Base-by-base conservation (phyloP, 2,888 invertebrate species). In the Hypomecis atomaria region DNA sequence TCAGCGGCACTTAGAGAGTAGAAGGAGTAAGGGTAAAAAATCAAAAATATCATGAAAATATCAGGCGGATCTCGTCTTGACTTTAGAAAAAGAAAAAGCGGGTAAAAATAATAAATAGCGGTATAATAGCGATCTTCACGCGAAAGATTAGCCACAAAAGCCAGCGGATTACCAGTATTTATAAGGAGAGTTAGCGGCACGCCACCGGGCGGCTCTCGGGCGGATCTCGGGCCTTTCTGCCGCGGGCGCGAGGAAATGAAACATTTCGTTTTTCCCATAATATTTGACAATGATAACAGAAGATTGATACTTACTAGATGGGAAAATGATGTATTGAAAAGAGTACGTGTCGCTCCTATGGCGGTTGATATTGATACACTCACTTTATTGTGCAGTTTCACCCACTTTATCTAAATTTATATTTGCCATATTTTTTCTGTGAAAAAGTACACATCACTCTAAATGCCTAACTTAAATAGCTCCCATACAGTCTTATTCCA, bases 111-210 rank as follows among this genome's bases (percentile, higher is more conserved):
- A 92, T 90, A 91, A 92, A 92, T 90, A 87, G 89, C 86, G 83
- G 89, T 86, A 87, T 90, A 90, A 92, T 89, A 85, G 88, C 87
- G 89, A 90, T 90, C 88, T 92, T 86, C 88, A 89, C 89, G 90
- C 88, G 84, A 89, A 90, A 90, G 92, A 92, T 92, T 92, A 92
- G 91, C 89, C 86, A 86, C 89, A 87, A 87, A 90, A 91, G 90
- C 90, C 86, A 82, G 80, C 78, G 87, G 89, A 88, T 92, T 92
- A 90, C 86, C 85, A 92, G 90, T 92, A 90, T 92, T 91, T 92
- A 90, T 91, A 92, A 90, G 89, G 83, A 89, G 88, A 84, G 88
- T 87, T 88, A 87, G 85, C 86, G 84, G 84, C 85, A 84, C 84
- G 89, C 87, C 85, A 85, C 82, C 78, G 79, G 83, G 81, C 79